phyloP scores from a whole-genome alignment of 1,140 invertebrate genomes.

The Philopotamus ludificatus region DNA sequence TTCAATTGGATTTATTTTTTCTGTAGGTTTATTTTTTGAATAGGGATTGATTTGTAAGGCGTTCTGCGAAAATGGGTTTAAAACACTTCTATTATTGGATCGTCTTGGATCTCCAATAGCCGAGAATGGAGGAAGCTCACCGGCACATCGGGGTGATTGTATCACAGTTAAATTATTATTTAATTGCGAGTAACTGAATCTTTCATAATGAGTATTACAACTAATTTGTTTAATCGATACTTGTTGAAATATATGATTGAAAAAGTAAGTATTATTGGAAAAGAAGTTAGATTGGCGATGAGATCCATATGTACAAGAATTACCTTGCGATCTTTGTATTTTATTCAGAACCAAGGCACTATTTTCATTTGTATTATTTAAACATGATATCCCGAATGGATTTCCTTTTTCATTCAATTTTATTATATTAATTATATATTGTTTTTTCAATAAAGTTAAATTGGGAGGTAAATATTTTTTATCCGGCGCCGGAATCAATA shows the following conservation, averaged over 20 bases:
- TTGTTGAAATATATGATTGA: constrained; percentile 35
- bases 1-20: too few relatives aligned
- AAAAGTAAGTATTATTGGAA: constrained; percentile 29
- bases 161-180: too few relatives aligned
- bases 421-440: constrained; percentile 47
- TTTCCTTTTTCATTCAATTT: constrained; percentile 42
- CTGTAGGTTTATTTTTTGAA: too few relatives aligned
- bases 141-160: too few relatives aligned
- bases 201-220: too few relatives aligned
- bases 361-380: background rate
- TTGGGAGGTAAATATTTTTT: constrained; percentile 45
- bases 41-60: too few relatives aligned
- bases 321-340: background rate
- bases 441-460: constrained; percentile 44
- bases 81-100: too few relatives aligned
- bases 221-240: constrained; percentile 14
- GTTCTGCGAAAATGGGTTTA: too few relatives aligned
- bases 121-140: too few relatives aligned
- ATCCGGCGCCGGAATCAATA: constrained; percentile 46
- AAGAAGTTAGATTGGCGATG: constrained; percentile 21
- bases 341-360: background rate
- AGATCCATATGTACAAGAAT: background rate
- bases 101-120: too few relatives aligned
- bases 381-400: background rate
- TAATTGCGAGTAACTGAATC: too few relatives aligned